Base-by-base conservation (phyloP, 35 echinoderm and acorn worm species). In the Apostichopus californicus region DNA sequence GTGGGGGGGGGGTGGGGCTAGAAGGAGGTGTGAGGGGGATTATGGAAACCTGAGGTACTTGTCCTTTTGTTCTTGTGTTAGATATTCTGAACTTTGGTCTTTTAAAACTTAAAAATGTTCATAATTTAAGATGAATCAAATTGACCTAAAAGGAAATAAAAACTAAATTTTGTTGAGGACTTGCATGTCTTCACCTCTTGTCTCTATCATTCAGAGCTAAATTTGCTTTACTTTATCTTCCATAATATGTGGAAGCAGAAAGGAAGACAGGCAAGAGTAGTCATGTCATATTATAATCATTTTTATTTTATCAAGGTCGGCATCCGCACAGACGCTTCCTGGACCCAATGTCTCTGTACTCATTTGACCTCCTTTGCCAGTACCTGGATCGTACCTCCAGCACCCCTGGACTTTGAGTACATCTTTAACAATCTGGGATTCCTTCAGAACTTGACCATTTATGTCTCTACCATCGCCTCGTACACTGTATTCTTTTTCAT, bases 311-410 rank as follows among this genome's bases (percentile, higher is more conserved):
- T 81, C 3, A 14, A 89, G 86, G 86, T 89, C 52, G 86, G 86
- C 58, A 18, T 55, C 18, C 24, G 12, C 8, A 89, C 86, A 6
- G 63, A 89, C 25, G 63, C 86, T 23, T 72, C 4, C 9, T 73
- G 28, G 54, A 93, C 95, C 5, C 79, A 93, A 77, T 99, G 94
- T 70, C 78, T 92, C 5, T 96, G 94, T 25, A 96, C 58, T 81
- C 97, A 99, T 83, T 14, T 99, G 91, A 99, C 97, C 0, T 94
- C 95, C 5, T 96, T 99, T 72, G 88, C 97, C 46, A 96, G 95
- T 79, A 94, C 94, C 1, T 99, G 97, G 97, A 89, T 99, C 9
- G 95, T 99, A 9, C 93, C 93, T 4, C 97, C 97, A 6, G 89
- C 91, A 54, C 93, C 95, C 18, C 91, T 98, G n/a, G 95, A 96